A percentile compares a stretch with the other conserved stretches of the same genome.
phyloP scores from a whole-genome alignment of 2,888 invertebrate genomes.

The Scotopteryx bipunctaria region DNA sequence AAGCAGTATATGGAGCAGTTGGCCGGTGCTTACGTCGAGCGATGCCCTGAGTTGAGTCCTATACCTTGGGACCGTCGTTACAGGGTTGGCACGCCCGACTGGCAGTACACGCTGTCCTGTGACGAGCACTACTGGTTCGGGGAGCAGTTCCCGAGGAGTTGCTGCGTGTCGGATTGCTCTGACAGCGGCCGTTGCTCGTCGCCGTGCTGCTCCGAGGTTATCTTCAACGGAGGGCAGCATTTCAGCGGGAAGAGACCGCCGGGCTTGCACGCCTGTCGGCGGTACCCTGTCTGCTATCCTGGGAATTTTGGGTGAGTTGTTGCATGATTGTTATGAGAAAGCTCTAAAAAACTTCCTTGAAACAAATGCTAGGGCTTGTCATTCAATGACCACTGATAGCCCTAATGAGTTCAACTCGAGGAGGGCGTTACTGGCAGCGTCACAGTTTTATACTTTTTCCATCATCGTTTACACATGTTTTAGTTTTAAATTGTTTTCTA shows the following conservation, averaged over 20 bases:
- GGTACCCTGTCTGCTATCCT: conserved; percentile 67
- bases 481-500: too few species aligned
- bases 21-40: conserved; percentile 74
- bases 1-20: conserved; percentile 79
- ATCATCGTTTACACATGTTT: too few species aligned
- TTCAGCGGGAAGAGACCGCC: conserved; percentile 64
- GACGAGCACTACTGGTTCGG: conserved; percentile 64
- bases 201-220: conserved; percentile 79
- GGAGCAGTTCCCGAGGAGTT: conserved; percentile 60
- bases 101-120: conserved; percentile 63
- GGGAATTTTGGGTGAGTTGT: conserved; percentile 74
- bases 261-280: conserved; percentile 60
- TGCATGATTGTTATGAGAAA: not conserved
- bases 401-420: too few species aligned
- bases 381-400: too few species aligned
- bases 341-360: not conserved
- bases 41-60: conserved; percentile 64
- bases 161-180: conserved; percentile 64
- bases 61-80: conserved; percentile 62
- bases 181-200: conserved; percentile 77
- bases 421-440: too few species aligned
- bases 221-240: conserved; percentile 79
- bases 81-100: conserved; percentile 60
- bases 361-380: too few species aligned
- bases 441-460: too few species aligned